Percentiles rank a stretch among this genome's conserved stretches.
phyloP scores from a whole-genome alignment of 2,797 vertebrate species.

The Pelobates cultripes region DNA sequence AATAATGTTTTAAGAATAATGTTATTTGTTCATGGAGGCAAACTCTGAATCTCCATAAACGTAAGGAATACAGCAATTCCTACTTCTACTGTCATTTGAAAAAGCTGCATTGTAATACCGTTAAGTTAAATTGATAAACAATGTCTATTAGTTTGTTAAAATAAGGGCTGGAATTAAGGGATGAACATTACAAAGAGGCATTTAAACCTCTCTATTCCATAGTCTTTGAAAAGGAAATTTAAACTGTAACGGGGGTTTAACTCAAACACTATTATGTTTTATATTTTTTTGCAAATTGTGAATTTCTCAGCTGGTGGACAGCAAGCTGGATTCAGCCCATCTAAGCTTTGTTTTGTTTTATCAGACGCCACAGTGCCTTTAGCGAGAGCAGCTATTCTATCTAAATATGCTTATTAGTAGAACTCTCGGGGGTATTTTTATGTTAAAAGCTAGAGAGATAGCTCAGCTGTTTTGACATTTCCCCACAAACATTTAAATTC shows the following conservation, averaged over 20 bases:
- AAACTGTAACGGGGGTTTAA: background rate
- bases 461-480: slow-evolving; percentile 56
- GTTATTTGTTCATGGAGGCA: too few species aligned
- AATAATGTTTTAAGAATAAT: too few species aligned
- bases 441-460: slow-evolving; percentile 47
- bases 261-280: background rate
- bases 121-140: too few species aligned
- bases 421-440: slow-evolving; percentile 46
- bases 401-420: slow-evolving; percentile 54
- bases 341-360: slow-evolving; percentile 49
- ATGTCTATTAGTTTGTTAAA: too few species aligned
- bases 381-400: slow-evolving; percentile 51
- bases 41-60: too few species aligned
- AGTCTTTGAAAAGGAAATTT: too few species aligned
- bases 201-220: too few species aligned
- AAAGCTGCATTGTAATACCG: too few species aligned
- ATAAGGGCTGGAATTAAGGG: too few species aligned
- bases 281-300: background rate
- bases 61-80: too few species aligned
- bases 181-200: too few species aligned
- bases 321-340: slow-evolving; percentile 26
- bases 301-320: slow-evolving; percentile 20
- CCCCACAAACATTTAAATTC: slow-evolving; percentile 51
- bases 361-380: slow-evolving; percentile 43
- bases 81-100: too few species aligned